Evolutionary conservation across 2,797 vertebrate species (phyloP).

Genomic region (Fringilla coelebs): DNA sequence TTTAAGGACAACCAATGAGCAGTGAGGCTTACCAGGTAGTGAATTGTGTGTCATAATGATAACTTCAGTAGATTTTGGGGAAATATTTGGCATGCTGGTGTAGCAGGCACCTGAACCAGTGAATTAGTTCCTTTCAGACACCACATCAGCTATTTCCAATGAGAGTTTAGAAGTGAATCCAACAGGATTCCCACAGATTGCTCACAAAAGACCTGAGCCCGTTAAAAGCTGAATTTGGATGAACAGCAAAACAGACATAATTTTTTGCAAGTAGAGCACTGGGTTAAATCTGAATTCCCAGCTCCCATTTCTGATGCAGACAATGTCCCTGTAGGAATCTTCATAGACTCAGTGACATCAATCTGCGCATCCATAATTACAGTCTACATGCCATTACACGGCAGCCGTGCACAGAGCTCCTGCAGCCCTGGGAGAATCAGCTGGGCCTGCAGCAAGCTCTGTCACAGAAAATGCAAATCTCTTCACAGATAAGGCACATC

Average conservation of each 20-base stretch:
- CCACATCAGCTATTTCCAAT: neutral
- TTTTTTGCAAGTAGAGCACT: conserved; percentile 8
- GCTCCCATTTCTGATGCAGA: conserved; percentile 9
- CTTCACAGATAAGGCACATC: neutral
- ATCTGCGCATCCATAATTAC: conserved; percentile 40
- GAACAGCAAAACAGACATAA: neutral
- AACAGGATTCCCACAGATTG: neutral
- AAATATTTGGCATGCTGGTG: neutral
- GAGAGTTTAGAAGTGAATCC: neutral
- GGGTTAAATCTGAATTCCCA: conserved; percentile 43
- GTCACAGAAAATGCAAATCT: conserved; percentile 31
- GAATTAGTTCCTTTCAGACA: neutral
- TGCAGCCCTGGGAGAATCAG: neutral
- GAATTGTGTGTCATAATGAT: neutral
- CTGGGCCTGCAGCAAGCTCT: neutral
- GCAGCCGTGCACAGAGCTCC: neutral
- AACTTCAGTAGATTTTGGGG: neutral
- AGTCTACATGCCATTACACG: conserved; percentile 8
- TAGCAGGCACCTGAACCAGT: neutral
- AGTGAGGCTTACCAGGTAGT: neutral
- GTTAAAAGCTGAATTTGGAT: neutral
- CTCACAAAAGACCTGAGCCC: neutral
- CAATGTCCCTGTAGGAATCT: neutral
- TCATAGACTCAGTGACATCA: conserved; percentile 19
- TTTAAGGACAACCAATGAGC: neutral